Base-by-base conservation (phyloP, 1,140 invertebrate species). In the Odontomachus brunneus region DNA sequence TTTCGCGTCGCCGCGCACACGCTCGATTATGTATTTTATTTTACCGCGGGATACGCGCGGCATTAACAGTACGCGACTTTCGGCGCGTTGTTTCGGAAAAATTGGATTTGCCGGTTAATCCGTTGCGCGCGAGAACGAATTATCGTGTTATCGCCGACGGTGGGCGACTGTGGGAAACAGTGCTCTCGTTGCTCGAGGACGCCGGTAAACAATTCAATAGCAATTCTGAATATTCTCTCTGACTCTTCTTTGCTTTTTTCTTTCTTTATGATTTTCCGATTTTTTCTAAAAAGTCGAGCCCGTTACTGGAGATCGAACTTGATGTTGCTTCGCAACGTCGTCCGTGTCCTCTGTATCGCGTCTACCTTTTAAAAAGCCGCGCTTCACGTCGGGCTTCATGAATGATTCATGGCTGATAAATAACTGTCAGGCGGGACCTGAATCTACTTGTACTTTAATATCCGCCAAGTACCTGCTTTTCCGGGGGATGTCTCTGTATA, bases 51-150 rank as follows among this genome's bases (percentile, higher is more conserved):
- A 84, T 87, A 62, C 53, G 14, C 49, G 17, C n/a, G 49, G 63
- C 33, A 65, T 81, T 81, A 33, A 71, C 51, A 75, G 67, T 55
- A 83, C 55, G 63, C 85, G 75, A 88, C 81, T 87, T 86, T 62
- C 60, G 55, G 55, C 81, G 86, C 86, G 86, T 86, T 86, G 84
- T 84, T 86, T 87, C 59, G 81, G 73, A 86, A 87, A 87, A 87
- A 87, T 88, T 65, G 85, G 85, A 88, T 88, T 80, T 80, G 57
- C 69, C 80, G 75, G 67, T 88, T 88, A 88, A 88, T 87, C 65
- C 75, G 14, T 14, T 81, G 69, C 44, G 85, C 85, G 65, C 62
- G 82, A 65, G 71, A 88, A 84, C 69, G 75, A 88, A 88, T 88
- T 88, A 88, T 84, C 57, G 69, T 84, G 85, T 87, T 88, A 66